These are phyloP conservation scores for Heterocephalus glaber DNA, from an alignment of 2,113 vertebrate species.

Conservation along the genomic window DNA sequence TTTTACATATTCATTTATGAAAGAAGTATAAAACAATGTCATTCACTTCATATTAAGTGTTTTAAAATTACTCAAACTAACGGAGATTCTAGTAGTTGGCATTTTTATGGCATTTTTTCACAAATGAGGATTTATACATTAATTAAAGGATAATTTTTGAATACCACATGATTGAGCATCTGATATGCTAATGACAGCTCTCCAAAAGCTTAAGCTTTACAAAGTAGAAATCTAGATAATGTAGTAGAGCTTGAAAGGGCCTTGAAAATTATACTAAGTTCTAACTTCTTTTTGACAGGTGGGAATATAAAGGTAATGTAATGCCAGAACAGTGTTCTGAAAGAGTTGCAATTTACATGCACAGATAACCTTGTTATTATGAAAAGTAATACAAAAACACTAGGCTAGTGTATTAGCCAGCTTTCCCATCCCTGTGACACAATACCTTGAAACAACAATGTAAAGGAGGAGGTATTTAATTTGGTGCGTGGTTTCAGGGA, in stretches of 20 bases:
- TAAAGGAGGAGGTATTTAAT: background rate
- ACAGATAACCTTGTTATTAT: background rate
- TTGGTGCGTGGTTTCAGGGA: background rate
- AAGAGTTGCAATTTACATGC: background rate
- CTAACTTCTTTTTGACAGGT: background rate
- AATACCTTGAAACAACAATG: background rate
- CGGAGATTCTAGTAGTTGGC: background rate
- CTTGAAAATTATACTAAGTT: background rate
- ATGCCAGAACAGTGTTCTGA: background rate
- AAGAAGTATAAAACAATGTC: background rate
- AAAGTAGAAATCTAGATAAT: background rate
- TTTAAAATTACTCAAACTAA: background rate
- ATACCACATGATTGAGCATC: background rate
- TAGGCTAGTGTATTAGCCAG: background rate
- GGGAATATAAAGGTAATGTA: background rate
- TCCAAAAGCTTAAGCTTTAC: background rate
- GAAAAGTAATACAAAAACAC: slow-evolving; percentile 13
- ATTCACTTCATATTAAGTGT: background rate
- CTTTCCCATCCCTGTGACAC: background rate
- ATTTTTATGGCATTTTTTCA: background rate
- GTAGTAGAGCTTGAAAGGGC: background rate
- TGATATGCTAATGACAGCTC: background rate
- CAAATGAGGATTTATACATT: background rate
- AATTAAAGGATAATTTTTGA: background rate
- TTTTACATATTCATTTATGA: background rate